These are phyloP conservation scores for Siniperca obscura DNA, from an alignment of 2,797 vertebrate genomes.

Conservation along the genomic window DNA sequence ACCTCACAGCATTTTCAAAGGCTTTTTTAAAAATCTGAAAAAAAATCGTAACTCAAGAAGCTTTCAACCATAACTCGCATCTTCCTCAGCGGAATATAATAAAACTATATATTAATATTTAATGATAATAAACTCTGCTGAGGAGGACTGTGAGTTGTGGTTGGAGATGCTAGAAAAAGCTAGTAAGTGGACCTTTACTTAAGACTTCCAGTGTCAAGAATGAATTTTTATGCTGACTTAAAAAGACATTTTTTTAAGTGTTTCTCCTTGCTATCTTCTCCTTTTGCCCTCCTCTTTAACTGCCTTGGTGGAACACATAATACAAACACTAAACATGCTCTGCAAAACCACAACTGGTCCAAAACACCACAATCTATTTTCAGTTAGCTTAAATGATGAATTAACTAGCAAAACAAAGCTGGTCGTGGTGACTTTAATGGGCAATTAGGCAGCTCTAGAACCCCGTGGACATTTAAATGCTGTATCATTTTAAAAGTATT, in stretches of 20 bases:
- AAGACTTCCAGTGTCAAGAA: background rate
- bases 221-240: background rate
- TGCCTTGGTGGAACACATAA: too few species aligned
- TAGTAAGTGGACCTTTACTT: background rate
- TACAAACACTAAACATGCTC: background rate
- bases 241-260: background rate
- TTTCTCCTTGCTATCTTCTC: background rate
- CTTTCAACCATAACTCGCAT: background rate
- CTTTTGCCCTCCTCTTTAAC: background rate
- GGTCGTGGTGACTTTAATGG: background rate
- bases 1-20: background rate
- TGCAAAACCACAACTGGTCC: background rate
- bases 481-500: background rate
- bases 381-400: background rate
- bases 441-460: background rate
- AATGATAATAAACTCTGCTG: background rate
- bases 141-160: background rate
- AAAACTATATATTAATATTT: background rate
- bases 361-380: background rate
- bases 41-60: background rate
- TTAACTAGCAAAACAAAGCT: constrained; percentile 1
- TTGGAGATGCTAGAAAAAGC: background rate
- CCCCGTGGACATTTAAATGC: background rate
- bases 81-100: background rate
- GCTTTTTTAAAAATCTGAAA: background rate